These are phyloP conservation scores for Danaus melanippus DNA, from an alignment of 1,140 invertebrate genomes.

Conservation along the genomic window DNA sequence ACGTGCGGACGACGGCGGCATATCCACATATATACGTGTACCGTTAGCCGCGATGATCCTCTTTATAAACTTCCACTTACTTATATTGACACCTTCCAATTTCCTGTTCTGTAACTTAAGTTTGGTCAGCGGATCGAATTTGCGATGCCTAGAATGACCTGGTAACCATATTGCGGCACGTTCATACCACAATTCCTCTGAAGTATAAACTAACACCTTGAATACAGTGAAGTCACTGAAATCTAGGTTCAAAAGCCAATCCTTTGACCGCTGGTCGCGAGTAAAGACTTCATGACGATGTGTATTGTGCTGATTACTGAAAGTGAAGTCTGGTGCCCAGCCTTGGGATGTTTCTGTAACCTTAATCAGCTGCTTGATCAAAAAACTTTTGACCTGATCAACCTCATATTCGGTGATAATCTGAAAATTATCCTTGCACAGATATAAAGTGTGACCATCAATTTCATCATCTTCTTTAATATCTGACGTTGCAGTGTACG, in stretches of 20 bases:
- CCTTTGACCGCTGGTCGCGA: slow-evolving; percentile 32
- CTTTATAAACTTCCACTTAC: slow-evolving; percentile 61
- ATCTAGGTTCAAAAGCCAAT: slow-evolving; percentile 52
- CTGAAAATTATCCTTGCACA: slow-evolving; percentile 56
- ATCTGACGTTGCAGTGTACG: slow-evolving; percentile 10
- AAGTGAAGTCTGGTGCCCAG: slow-evolving; percentile 53
- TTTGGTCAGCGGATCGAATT: slow-evolving; percentile 45
- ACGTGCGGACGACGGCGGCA: slow-evolving; percentile 49
- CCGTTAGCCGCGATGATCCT: slow-evolving; percentile 47
- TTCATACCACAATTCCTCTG: slow-evolving; percentile 56
- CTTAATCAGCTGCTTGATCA: slow-evolving; percentile 39
- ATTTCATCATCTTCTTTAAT: slow-evolving; percentile 3
- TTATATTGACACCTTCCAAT: slow-evolving; percentile 41
- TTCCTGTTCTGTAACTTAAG: slow-evolving; percentile 52
- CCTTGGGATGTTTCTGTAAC: slow-evolving; percentile 29
- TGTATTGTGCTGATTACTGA: slow-evolving; percentile 44
- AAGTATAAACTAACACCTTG: slow-evolving; percentile 49
- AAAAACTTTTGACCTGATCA: slow-evolving; percentile 34
- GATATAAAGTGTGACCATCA: slow-evolving; percentile 32
- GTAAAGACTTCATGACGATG: slow-evolving; percentile 46
- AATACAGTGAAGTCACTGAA: slow-evolving; percentile 39
- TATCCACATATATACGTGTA: slow-evolving; percentile 55
- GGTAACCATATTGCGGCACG: slow-evolving; percentile 62
- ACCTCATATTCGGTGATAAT: slow-evolving; percentile 33
- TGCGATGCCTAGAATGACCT: slow-evolving; percentile 46